Conservation (phyloP, 53 echinoderm and acorn worm species). For the Henricia sp. region DNA sequence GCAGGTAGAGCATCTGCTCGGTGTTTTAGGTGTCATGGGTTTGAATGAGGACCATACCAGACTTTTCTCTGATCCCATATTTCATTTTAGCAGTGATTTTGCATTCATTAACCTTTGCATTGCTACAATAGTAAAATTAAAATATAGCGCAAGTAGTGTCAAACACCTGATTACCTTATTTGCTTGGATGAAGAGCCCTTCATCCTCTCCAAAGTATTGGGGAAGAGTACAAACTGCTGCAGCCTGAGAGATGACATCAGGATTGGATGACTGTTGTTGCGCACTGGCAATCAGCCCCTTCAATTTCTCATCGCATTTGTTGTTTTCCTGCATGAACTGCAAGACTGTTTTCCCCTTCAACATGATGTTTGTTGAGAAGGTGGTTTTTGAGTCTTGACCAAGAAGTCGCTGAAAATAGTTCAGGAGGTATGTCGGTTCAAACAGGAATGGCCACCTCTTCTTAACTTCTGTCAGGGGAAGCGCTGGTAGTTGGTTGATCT, state of each 20-base stretch:
- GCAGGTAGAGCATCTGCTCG: too few species aligned
- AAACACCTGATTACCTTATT: constrained; percentile 6
- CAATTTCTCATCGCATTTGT: background rate
- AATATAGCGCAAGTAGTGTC: background rate
- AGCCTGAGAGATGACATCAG: background rate
- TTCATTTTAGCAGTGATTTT: background rate
- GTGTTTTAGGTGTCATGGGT: too few species aligned
- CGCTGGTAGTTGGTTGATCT: constrained; percentile 2
- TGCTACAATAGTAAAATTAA: background rate
- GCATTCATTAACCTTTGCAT: background rate
- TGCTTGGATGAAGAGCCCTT: background rate
- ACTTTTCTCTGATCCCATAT: background rate
- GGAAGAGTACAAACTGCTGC: background rate
- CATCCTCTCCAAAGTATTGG: background rate
- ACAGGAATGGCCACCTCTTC: constrained; percentile 3
- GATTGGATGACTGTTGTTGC: background rate
- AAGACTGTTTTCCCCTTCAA: background rate
- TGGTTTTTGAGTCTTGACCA: background rate
- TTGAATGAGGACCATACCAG: too few species aligned
- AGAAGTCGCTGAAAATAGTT: constrained; percentile 7
- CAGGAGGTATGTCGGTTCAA: background rate
- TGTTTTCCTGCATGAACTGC: background rate
- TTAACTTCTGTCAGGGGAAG: background rate
- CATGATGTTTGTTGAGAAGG: background rate
- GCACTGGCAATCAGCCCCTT: background rate